Evolutionary conservation across 2,797 vertebrate species (phyloP).

Genomic region (Myotis vivesi): DNA sequence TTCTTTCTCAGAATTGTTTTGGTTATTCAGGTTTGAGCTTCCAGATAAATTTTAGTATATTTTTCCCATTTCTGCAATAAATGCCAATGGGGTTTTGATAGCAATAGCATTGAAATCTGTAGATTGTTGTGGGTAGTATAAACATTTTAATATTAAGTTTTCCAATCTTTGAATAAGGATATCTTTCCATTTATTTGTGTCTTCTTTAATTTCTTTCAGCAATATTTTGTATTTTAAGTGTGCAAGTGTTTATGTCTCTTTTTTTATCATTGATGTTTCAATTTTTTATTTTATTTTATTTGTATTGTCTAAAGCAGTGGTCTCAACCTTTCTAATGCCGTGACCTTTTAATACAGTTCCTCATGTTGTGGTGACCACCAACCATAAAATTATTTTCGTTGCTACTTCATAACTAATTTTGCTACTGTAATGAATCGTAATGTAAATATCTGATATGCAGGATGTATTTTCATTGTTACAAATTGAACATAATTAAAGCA

Average conservation of each 20-base stretch:
- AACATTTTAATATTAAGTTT: not conserved
- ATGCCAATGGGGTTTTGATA: not conserved
- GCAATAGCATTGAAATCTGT: not conserved
- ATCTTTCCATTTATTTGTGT: not conserved
- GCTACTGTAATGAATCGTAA: too few species aligned
- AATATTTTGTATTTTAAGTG: not conserved
- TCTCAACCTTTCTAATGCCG: too few species aligned
- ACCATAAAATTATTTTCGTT: too few species aligned
- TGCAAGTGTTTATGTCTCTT: not conserved
- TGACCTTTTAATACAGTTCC: too few species aligned
- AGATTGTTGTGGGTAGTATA: not conserved
- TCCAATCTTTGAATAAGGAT: not conserved
- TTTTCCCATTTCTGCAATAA: not conserved
- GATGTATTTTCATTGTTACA: too few species aligned
- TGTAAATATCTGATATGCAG: too few species aligned
- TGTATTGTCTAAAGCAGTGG: too few species aligned
- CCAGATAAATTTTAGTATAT: not conserved
- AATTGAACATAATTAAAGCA: too few species aligned
- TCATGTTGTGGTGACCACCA: too few species aligned
- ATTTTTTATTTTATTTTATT: too few species aligned
- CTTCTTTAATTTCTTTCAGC: not conserved
- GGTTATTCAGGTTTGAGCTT: not conserved
- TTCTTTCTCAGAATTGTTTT: not conserved
- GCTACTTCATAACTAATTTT: too few species aligned
- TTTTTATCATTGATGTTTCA: not conserved